phyloP scores from a whole-genome alignment of 1,140 invertebrate species.

The Brachionus sp. region DNA sequence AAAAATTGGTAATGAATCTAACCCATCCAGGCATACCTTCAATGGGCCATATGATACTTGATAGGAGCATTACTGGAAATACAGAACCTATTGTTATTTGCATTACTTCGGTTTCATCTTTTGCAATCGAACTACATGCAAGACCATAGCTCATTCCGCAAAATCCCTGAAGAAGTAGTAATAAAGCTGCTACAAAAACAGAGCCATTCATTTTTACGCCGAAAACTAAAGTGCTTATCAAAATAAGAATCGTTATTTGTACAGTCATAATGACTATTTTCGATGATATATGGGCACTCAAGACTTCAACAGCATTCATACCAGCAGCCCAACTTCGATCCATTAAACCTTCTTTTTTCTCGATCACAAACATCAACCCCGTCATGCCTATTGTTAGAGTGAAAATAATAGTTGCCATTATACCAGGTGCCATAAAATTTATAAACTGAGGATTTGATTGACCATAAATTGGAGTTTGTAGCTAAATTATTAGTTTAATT shows the following conservation, averaged over 20 bases:
- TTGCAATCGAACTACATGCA: not conserved
- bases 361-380: constrained; percentile 82
- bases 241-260: constrained; percentile 78
- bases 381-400: constrained; percentile 91
- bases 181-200: constrained; percentile 69
- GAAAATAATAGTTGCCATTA: constrained; percentile 90
- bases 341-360: constrained; percentile 64
- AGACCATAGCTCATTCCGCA: constrained; percentile 85
- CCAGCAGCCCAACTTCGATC: constrained; percentile 62
- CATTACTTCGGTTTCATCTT: constrained; percentile 81
- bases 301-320: constrained; percentile 79
- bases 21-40: constrained; percentile 83
- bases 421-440: constrained; percentile 88
- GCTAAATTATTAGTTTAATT: constrained; percentile 61
- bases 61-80: constrained; percentile 82
- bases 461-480: constrained; percentile 80
- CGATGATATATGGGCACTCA: constrained; percentile 83
- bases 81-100: constrained; percentile 87
- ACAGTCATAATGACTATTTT: constrained; percentile 89
- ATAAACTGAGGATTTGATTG: constrained; percentile 80
- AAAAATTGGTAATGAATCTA: constrained; percentile 73
- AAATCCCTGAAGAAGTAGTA: constrained; percentile 73
- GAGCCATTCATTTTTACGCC: constrained; percentile 68
- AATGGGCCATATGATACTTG: constrained; percentile 78
- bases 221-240: constrained; percentile 73